Percentiles rank a stretch among this genome's conserved stretches.
phyloP scores from a whole-genome alignment of 2,888 invertebrate genomes.

The Drosophila robusta region DNA sequence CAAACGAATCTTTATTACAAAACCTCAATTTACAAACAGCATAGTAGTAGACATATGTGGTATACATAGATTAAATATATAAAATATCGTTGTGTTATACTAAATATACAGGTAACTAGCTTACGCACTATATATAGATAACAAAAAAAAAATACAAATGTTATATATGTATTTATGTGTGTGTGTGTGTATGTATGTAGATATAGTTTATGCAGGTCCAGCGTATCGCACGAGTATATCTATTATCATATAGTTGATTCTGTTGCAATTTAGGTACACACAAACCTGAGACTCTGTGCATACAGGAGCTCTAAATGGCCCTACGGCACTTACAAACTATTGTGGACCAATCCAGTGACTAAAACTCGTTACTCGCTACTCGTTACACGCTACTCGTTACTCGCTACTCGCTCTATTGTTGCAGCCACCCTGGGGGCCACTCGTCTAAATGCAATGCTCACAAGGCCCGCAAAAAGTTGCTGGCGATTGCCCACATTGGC shows the following conservation, averaged over 20 bases:
- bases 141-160: slow-evolving; percentile 27
- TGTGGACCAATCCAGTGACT: slow-evolving; percentile 62
- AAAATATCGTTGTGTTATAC: slow-evolving; percentile 27
- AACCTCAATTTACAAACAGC: slow-evolving; percentile 23
- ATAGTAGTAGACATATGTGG: slow-evolving; percentile 3
- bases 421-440: slow-evolving; percentile 28
- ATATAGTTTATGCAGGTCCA: slow-evolving; percentile 13
- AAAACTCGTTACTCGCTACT: slow-evolving; percentile 2
- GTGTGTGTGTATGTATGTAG: too few relatives aligned
- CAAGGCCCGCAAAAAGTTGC: slow-evolving; percentile 6
- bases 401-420: slow-evolving; percentile 20
- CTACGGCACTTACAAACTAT: slow-evolving; percentile 48
- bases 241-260: slow-evolving; percentile 10
- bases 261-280: slow-evolving; percentile 19
- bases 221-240: slow-evolving; percentile 6
- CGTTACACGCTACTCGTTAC: slow-evolving; percentile 15
- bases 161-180: too few relatives aligned
- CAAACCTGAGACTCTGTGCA: slow-evolving; percentile 22
- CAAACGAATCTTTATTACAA: slow-evolving; percentile 54
- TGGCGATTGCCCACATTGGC: slow-evolving; percentile 18
- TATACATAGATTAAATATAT: slow-evolving; percentile 17
- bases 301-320: slow-evolving; percentile 18
- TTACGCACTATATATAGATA: slow-evolving; percentile 37
- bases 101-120: slow-evolving; percentile 41
- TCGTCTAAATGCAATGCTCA: slow-evolving; percentile 50